These are phyloP conservation scores for Cylloceria caligata DNA, from an alignment of 2,888 invertebrate species.

Conservation along the genomic window DNA sequence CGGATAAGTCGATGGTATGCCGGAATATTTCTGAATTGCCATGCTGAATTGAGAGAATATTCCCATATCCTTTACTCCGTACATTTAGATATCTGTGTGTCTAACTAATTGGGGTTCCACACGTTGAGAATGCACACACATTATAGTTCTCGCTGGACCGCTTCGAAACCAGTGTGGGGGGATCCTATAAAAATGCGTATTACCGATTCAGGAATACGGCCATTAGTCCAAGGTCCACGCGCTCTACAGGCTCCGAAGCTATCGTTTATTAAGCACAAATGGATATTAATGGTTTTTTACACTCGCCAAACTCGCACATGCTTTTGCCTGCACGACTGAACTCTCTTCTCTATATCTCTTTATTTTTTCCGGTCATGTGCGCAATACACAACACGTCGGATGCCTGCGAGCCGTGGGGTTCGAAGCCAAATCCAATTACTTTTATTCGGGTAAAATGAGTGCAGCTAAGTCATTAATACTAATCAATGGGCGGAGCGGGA, in stretches of 20 bases:
- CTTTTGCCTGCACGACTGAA: conserved; percentile 33
- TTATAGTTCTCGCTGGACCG: conserved; percentile 11
- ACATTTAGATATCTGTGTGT: not conserved
- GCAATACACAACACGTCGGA: conserved; percentile 66
- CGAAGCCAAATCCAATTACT: conserved; percentile 85
- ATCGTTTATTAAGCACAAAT: conserved; percentile 85
- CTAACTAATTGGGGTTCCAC: not conserved
- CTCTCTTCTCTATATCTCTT: conserved; percentile 39
- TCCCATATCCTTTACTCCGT: too few species aligned
- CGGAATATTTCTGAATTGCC: too few species aligned
- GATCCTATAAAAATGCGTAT: conserved; percentile 79
- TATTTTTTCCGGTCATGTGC: conserved; percentile 17
- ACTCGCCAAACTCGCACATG: conserved; percentile 73
- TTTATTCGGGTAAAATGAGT: conserved; percentile 85
- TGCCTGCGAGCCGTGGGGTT: conserved; percentile 75
- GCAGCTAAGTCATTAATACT: conserved; percentile 85
- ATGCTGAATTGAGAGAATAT: too few species aligned
- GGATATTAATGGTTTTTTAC: conserved; percentile 85
- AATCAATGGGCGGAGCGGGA: conserved; percentile 81
- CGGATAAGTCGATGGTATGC: too few species aligned
- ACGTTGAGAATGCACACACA: not conserved
- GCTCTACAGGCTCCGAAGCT: conserved; percentile 72
- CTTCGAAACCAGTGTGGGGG: conserved; percentile 45
- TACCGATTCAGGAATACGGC: conserved; percentile 82
- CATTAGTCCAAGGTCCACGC: conserved; percentile 83